Evolutionary conservation across 1,140 invertebrate species (phyloP).

Genomic region (Formica exsecta): DNA sequence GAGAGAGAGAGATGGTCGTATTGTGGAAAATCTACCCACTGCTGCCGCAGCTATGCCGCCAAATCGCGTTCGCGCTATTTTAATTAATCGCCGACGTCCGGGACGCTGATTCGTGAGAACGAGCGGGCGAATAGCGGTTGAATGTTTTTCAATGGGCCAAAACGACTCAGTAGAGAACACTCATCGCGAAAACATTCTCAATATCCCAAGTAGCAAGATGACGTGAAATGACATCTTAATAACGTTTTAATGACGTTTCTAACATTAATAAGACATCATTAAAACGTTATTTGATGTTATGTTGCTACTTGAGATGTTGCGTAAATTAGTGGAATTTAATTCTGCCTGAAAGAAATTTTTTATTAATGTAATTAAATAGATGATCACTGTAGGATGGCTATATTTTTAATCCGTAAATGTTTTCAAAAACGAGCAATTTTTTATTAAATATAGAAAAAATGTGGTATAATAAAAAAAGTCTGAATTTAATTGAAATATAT

Average conservation of each 20-base stretch:
- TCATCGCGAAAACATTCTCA: not conserved
- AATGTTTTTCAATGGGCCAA: slow-evolving; percentile 15
- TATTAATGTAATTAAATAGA: not conserved
- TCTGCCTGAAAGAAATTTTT: not conserved
- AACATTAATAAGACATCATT: no score
- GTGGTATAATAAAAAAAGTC: no score
- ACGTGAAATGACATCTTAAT: no score
- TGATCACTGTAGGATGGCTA: not conserved
- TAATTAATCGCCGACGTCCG: slow-evolving; percentile 82
- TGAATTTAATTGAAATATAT: slow-evolving; percentile 20
- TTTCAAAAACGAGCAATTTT: not conserved
- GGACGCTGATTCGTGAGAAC: slow-evolving; percentile 21
- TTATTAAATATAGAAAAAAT: no score
- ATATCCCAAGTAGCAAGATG: not conserved
- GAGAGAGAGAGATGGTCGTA: slow-evolving; percentile 50
- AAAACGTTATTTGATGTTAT: no score
- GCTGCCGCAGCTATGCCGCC: slow-evolving; percentile 81
- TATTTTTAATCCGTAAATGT: not conserved
- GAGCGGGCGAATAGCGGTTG: slow-evolving; percentile 40
- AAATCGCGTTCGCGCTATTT: slow-evolving; percentile 84
- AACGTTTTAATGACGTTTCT: no score
- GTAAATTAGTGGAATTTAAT: slow-evolving; percentile 37
- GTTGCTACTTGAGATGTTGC: not conserved
- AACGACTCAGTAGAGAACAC: slow-evolving; percentile 15
- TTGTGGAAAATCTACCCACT: slow-evolving; percentile 80